Percentiles rank a stretch among this genome's conserved stretches.
phyloP scores from a whole-genome alignment of 2,888 invertebrate genomes.

The Byasa hedistus region DNA sequence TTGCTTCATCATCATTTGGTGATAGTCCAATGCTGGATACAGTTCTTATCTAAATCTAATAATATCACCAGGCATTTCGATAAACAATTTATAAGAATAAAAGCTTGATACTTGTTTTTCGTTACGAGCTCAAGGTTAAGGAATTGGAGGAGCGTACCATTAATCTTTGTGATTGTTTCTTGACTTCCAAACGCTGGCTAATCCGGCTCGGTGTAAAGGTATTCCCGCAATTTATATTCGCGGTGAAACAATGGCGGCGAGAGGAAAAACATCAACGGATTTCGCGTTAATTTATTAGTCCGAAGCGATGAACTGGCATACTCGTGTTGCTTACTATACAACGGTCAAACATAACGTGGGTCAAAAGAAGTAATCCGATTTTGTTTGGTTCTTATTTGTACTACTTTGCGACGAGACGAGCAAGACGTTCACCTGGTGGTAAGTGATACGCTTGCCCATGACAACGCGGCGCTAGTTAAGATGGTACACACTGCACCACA shows the following conservation, averaged over 20 bases:
- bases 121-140: slow-evolving; percentile 5
- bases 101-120: background rate
- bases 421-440: too few relatives aligned
- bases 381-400: too few relatives aligned
- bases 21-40: too few relatives aligned
- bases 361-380: too few relatives aligned
- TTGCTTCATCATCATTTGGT: too few relatives aligned
- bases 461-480: too few relatives aligned
- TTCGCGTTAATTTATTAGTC: slow-evolving; percentile 16
- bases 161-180: slow-evolving; percentile 26
- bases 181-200: slow-evolving; percentile 17
- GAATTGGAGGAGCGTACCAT: slow-evolving; percentile 11
- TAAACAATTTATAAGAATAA: slow-evolving; percentile 3
- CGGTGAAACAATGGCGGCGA: slow-evolving; percentile 11
- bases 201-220: slow-evolving; percentile 10
- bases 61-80: background rate
- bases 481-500: too few relatives aligned
- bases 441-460: too few relatives aligned
- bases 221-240: slow-evolving; percentile 14
- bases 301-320: background rate
- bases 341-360: too few relatives aligned
- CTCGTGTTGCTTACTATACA: background rate
- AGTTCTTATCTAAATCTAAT: too few relatives aligned
- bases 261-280: slow-evolving; percentile 1
- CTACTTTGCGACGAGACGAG: too few relatives aligned